Conservation (phyloP, 2,797 vertebrate genomes). For the Apodemus agrarius region DNA sequence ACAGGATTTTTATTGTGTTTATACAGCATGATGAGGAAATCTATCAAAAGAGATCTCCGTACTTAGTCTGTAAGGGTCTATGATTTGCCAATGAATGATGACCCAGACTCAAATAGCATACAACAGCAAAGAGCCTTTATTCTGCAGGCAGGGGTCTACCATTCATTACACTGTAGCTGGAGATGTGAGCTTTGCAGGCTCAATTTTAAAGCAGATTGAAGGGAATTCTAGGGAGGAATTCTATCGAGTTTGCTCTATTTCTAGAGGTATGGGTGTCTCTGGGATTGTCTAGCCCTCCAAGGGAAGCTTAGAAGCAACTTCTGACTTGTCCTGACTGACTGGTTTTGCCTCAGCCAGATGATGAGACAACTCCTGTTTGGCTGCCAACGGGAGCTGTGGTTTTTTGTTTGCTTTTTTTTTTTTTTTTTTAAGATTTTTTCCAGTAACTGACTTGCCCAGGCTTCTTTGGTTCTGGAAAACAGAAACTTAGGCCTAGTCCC, state of each 20-base stretch:
- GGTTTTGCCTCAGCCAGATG: neutral
- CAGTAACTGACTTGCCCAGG: neutral
- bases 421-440: neutral
- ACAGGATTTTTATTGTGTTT: neutral
- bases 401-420: neutral
- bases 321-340: neutral
- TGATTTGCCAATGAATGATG: neutral
- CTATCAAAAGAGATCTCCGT: neutral
- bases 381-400: fast-evolving
- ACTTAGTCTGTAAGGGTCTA: neutral
- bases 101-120: neutral
- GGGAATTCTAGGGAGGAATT: neutral
- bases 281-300: neutral
- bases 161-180: neutral
- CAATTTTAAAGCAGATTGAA: neutral
- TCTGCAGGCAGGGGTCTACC: neutral
- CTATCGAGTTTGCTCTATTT: neutral
- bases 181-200: neutral
- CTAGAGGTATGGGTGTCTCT: neutral
- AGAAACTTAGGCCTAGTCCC: neutral
- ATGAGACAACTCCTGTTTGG: neutral
- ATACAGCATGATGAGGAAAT: neutral
- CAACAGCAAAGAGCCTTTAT: neutral
- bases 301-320: neutral
- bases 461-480: neutral